Evolutionary conservation across 2,888 invertebrate genomes (phyloP), one percentile per base, ranked within the genome.

Genomic region (Dorcus hopei): DNA sequence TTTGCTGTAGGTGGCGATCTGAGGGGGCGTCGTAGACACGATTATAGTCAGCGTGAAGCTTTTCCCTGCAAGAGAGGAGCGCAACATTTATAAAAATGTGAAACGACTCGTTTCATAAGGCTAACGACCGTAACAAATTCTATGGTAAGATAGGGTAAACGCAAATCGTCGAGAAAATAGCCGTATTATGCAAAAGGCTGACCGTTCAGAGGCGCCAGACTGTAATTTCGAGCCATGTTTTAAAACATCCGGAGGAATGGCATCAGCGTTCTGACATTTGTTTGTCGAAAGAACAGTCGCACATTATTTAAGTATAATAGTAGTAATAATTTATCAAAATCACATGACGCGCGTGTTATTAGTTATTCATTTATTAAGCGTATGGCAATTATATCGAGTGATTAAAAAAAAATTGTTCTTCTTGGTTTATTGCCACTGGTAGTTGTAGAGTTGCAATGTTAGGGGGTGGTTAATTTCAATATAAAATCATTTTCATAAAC

Each of bases 21-120:
- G 97, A 39, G 95, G 93, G 7, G 98, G 98, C 51, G 89, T 87
- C 59, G 95, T 93, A 66, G 93, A 92, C 74, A 99, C 87, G 75
- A 94, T 93, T 81, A 99, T 98, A 69, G 96, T 96, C 75, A 99
- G 80, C 43, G 93, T 93, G 81, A 99, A 98, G 73, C 96, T 97
- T 81, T 98, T 98, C 57, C 98, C 98, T 98, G 85, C 38, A 81
- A 82, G 51, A 16, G 11, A 57, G 51, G 52, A 38, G 33, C 33
- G 14, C 33, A 54, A 9, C 41, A 54, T 42, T 54, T 49, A 54
- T 54, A 41, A 49, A 39, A 51, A 38, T 51, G 39, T 39, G 14
- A 50, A 39, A 51, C 16, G 47, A 41, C 6, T 33, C 26, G 6
- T 33, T 33, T 33, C 26, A 33, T 33, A 33, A 33, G 26, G 26